These are phyloP conservation scores for Gallinago nigripennis DNA, from an alignment of 2,797 vertebrate species.

Conservation along the genomic window DNA sequence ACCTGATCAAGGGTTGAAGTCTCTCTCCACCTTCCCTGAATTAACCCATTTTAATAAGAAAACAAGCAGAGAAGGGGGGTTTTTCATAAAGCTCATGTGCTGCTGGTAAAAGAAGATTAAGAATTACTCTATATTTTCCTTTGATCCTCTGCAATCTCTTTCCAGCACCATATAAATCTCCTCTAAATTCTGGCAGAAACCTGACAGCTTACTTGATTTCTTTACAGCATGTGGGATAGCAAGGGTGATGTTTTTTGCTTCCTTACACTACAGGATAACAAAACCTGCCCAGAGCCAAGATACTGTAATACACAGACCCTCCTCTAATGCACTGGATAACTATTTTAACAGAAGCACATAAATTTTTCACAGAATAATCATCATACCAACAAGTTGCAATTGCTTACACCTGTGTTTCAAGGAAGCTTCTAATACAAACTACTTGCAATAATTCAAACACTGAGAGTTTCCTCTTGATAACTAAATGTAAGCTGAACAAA, in stretches of 20 bases:
- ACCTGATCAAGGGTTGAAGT: background rate
- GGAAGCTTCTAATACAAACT: background rate
- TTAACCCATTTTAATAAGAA: background rate
- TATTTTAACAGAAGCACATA: background rate
- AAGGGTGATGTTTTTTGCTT: background rate
- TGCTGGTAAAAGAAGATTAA: conserved; percentile 7
- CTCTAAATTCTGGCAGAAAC: background rate
- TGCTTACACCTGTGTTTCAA: background rate
- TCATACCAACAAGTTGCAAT: background rate
- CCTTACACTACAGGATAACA: background rate
- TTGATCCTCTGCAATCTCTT: conserved; percentile 3
- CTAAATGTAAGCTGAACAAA: background rate
- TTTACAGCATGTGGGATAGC: background rate
- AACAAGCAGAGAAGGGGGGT: background rate
- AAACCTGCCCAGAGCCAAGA: background rate
- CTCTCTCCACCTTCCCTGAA: background rate
- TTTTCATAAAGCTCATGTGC: background rate
- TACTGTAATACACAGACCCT: background rate
- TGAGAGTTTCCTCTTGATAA: background rate
- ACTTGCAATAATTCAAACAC: background rate
- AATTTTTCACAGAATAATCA: background rate
- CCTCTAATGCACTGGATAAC: background rate
- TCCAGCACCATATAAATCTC: background rate
- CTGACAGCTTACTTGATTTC: background rate
- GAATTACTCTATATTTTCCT: background rate